phyloP scores from a whole-genome alignment of 30 jellyfish, hydroid and myxozoan genomes.

The Rhopilema esculentum region DNA sequence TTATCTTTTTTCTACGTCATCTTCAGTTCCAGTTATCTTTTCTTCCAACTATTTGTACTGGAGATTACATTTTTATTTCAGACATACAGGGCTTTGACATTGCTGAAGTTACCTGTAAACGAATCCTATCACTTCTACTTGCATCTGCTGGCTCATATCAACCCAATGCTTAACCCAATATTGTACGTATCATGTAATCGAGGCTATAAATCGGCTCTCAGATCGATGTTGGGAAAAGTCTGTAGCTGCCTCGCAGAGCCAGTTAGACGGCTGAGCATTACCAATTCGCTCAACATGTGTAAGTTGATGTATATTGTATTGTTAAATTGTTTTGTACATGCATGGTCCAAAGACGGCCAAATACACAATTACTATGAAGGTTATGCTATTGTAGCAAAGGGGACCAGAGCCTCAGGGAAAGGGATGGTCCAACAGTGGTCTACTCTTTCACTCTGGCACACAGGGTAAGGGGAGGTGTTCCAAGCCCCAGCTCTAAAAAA shows the following conservation, averaged over 20 bases:
- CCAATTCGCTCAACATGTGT: constrained; percentile 50
- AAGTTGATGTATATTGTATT: constrained; percentile 31
- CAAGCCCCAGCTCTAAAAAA: too few species aligned
- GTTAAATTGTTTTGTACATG: too few species aligned
- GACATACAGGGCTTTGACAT: constrained; percentile 60
- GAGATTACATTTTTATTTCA: constrained; percentile 23
- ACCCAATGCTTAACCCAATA: constrained; percentile 76
- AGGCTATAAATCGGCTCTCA: constrained; percentile 60
- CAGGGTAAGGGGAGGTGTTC: too few species aligned
- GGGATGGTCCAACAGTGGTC: too few species aligned
- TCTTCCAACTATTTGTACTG: too few species aligned
- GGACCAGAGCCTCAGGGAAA: too few species aligned
- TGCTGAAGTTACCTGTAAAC: constrained; percentile 35
- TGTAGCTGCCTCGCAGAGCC: constrained; percentile 51
- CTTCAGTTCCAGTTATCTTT: neutral
- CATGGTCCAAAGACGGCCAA: too few species aligned
- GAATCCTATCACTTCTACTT: constrained; percentile 53
- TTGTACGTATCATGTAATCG: constrained; percentile 63
- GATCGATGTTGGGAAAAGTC: constrained; percentile 16
- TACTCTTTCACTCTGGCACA: too few species aligned
- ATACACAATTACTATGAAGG: neutral
- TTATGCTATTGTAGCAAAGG: neutral
- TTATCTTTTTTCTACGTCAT: neutral
- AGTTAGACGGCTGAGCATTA: constrained; percentile 22
- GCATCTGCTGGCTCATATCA: constrained; percentile 67